Conservation (phyloP, 2,797 vertebrate species). For the Chelidonichthys spinosus region DNA sequence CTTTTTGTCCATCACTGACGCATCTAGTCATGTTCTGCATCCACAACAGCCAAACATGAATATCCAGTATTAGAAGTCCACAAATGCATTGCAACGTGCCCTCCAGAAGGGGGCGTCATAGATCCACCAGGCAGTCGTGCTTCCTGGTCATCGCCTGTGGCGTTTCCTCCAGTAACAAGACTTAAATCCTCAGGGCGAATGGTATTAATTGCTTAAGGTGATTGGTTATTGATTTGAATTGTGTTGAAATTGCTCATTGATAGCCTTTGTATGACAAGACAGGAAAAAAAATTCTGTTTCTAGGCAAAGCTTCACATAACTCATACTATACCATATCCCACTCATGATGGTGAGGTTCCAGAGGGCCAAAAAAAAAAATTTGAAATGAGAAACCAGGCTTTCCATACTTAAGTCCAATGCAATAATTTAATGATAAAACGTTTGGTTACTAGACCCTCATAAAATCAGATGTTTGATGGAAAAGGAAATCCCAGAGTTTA, state of each 20-base stretch:
- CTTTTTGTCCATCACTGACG: neutral
- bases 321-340: no score
- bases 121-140: neutral
- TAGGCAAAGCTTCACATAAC: neutral
- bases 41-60: neutral
- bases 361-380: neutral
- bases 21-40: neutral
- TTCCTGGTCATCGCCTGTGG: no score
- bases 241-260: neutral
- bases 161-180: neutral
- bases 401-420: neutral
- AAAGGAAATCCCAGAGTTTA: neutral
- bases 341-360: neutral
- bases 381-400: neutral
- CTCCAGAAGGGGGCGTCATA: constrained; percentile 46
- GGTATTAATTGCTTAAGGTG: neutral
- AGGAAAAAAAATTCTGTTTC: neutral
- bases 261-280: neutral
- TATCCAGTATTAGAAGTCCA: no score
- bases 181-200: neutral
- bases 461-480: neutral
- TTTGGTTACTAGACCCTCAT: neutral
- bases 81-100: neutral
- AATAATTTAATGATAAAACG: neutral
- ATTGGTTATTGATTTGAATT: neutral